A percentile compares a stretch with the other conserved stretches of the same genome.
Conservation (phyloP, 2,113 vertebrate genomes). For the Brachyhypopomus gauderio region DNA sequence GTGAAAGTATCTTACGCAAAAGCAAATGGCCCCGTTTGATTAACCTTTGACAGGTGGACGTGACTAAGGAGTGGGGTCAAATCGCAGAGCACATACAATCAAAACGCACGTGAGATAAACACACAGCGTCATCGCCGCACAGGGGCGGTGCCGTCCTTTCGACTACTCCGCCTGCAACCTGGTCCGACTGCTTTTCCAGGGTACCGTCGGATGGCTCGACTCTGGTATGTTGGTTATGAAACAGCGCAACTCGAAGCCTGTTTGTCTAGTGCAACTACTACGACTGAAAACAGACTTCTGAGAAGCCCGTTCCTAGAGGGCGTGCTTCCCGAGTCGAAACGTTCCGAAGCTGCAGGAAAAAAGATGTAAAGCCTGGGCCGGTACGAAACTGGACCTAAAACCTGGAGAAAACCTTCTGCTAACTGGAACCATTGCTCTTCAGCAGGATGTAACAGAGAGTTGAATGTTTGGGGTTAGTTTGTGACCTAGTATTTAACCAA, state of each 20-base stretch:
- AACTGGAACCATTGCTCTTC: background rate
- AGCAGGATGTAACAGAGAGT: background rate
- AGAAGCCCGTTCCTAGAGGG: background rate
- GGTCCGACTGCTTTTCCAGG: conserved; percentile 13
- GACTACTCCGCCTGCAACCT: background rate
- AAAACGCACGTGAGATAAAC: background rate
- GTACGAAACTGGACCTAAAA: background rate
- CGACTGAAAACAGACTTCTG: conserved; percentile 6
- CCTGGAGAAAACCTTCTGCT: background rate
- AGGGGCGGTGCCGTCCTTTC: background rate
- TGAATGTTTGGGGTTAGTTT: background rate
- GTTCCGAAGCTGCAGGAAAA: conserved; percentile 12
- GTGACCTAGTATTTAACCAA: background rate
- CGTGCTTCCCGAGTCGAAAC: conserved; percentile 31
- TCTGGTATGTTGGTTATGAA: conserved; percentile 44
- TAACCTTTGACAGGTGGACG: background rate
- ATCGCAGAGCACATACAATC: background rate
- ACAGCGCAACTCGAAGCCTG: conserved; percentile 24
- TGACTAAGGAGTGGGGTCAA: background rate
- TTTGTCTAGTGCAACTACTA: conserved; percentile 23
- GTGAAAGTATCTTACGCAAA: background rate
- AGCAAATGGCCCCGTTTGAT: background rate
- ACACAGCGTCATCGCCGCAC: background rate
- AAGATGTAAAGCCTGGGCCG: background rate
- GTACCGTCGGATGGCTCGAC: background rate